Evolutionary conservation across 2,888 invertebrate genomes (phyloP).

Genomic region (Nemurella pictetii): DNA sequence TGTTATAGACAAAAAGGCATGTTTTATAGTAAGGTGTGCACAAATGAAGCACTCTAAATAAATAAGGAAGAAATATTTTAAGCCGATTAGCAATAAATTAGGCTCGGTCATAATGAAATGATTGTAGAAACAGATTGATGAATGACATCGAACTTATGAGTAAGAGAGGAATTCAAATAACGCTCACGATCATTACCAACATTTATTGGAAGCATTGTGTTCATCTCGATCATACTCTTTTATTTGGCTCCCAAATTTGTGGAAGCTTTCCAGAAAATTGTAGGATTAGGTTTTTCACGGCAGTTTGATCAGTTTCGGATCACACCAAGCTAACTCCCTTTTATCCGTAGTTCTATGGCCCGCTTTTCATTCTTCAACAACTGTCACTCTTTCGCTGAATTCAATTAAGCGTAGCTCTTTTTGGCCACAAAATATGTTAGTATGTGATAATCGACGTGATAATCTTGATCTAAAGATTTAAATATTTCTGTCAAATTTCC

Average conservation of each 20-base stretch:
- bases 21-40: conserved; percentile 22
- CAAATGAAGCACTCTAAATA: conserved; percentile 9
- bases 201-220: not conserved
- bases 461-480: too few species aligned
- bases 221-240: not conserved
- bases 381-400: too few species aligned
- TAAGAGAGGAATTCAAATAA: not conserved
- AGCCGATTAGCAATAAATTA: conserved; percentile 27
- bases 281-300: too few species aligned
- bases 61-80: conserved; percentile 17
- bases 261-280: not conserved
- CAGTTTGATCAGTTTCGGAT: too few species aligned
- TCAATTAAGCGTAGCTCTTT: too few species aligned
- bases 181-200: not conserved
- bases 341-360: too few species aligned
- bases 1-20: conserved; percentile 21
- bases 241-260: not conserved
- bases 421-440: too few species aligned
- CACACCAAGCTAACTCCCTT: too few species aligned
- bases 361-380: too few species aligned
- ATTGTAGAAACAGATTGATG: not conserved
- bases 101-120: not conserved
- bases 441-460: too few species aligned
- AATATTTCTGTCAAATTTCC: too few species aligned
- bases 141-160: not conserved